Percentiles rank a stretch among this genome's conserved stretches.
Evolutionary conservation across 1,140 invertebrate genomes (phyloP).

Genomic region (Dendrolimus kikuchii): DNA sequence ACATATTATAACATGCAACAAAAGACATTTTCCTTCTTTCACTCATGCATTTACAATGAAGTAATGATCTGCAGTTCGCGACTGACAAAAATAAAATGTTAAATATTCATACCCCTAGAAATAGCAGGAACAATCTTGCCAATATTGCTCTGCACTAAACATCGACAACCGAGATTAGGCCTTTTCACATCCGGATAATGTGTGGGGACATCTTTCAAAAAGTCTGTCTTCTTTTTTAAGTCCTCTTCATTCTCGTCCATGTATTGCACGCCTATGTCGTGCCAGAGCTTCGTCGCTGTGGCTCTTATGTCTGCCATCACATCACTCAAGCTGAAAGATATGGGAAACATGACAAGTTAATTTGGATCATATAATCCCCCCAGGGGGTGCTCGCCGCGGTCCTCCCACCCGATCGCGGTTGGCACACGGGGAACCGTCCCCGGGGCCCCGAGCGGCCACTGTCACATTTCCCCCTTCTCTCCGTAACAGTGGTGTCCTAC

Average conservation of each 20-base stretch:
- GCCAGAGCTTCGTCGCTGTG: conserved; percentile 77
- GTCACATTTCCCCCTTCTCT: no score
- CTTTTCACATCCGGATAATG: conserved; percentile 80
- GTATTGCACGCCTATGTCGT: conserved; percentile 78
- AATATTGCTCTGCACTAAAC: conserved; percentile 78
- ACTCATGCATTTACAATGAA: no score
- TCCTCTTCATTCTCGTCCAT: conserved; percentile 84
- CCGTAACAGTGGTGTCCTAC: no score
- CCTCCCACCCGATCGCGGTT: no score
- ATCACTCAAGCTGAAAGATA: conserved; percentile 74
- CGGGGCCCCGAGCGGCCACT: no score
- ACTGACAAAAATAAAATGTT: not conserved
- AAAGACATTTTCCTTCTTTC: no score
- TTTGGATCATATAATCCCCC: no score
- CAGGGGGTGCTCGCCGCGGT: no score
- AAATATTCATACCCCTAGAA: conserved; percentile 39
- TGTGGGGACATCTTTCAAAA: conserved; percentile 71
- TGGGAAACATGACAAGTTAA: no score
- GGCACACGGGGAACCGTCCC: no score
- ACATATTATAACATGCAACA: no score
- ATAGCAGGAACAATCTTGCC: conserved; percentile 81
- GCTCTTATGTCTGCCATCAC: conserved; percentile 76
- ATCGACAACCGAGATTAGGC: conserved; percentile 84
- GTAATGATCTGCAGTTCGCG: no score
- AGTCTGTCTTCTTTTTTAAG: conserved; percentile 80